Conservation (phyloP, 2,888 invertebrate genomes). For the Seira sanloemensis region DNA sequence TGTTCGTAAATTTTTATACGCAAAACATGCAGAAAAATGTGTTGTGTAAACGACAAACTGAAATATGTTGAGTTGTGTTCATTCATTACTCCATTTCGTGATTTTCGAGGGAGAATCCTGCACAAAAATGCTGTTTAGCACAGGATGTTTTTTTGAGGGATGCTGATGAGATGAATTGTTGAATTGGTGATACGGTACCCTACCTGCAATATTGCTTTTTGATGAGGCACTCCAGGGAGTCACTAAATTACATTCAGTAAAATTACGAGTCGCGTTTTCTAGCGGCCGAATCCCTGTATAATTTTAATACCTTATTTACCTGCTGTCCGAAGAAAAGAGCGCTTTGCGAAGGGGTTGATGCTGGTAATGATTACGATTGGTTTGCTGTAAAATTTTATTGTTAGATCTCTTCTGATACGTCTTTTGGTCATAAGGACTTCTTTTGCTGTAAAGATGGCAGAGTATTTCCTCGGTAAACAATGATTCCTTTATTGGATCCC, state of each 20-base stretch:
- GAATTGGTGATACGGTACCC: neutral
- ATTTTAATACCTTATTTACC: constrained; percentile 33
- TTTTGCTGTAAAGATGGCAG: no score
- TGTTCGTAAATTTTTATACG: neutral
- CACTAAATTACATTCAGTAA: constrained; percentile 51
- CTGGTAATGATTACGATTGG: no score
- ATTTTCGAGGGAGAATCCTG: neutral
- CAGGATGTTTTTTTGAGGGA: neutral
- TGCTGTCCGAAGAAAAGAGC: neutral
- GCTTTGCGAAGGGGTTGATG: no score
- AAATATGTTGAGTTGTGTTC: neutral
- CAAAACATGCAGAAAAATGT: neutral
- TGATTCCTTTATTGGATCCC: no score
- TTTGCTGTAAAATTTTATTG: no score
- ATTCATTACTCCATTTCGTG: neutral
- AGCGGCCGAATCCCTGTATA: constrained; percentile 21
- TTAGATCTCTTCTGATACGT: no score
- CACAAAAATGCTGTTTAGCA: neutral
- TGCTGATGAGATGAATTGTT: neutral
- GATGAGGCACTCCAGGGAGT: constrained; percentile 55
- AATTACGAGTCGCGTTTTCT: constrained; percentile 38
- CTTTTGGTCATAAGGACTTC: no score
- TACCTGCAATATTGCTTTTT: constrained; percentile 1
- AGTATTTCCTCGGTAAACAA: no score
- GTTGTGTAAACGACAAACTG: neutral